phyloP scores from a whole-genome alignment of 2,113 vertebrate species.

The Oncorhynchus masou region DNA sequence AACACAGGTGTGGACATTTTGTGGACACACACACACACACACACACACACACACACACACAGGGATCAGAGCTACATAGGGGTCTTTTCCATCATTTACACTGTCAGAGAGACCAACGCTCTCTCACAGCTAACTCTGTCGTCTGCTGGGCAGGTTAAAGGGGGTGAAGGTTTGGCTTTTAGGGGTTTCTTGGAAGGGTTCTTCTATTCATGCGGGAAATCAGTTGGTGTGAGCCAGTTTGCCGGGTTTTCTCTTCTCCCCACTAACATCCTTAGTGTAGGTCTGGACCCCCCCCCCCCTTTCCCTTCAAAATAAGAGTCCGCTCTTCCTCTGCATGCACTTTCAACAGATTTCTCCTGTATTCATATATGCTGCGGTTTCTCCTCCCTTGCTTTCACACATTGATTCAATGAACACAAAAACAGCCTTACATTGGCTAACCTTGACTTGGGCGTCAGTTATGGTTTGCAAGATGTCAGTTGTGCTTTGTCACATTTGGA shows the following conservation, averaged over 20 bases:
- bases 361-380: background rate
- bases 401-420: background rate
- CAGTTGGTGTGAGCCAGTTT: conserved; percentile 76
- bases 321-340: conserved; percentile 34
- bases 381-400: conserved; percentile 22
- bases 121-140: conserved; percentile 26
- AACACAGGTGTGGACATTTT: no score
- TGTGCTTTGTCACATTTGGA: no score
- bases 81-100: conserved; percentile 35
- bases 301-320: background rate
- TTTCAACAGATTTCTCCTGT: background rate
- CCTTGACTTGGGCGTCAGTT: background rate
- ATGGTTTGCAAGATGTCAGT: no score
- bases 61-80: conserved; percentile 60
- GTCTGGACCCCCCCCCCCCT: background rate
- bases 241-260: conserved; percentile 32
- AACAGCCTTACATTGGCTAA: conserved; percentile 7
- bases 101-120: conserved; percentile 2
- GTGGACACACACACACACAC: no score
- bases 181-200: conserved; percentile 37
- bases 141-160: background rate
- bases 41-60: conserved; percentile 29
- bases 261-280: conserved; percentile 9
- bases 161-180: background rate
- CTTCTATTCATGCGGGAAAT: conserved; percentile 15